These are phyloP conservation scores for Neodon shergylaensis DNA, from an alignment of 2,113 vertebrate genomes.

Conservation along the genomic window DNA sequence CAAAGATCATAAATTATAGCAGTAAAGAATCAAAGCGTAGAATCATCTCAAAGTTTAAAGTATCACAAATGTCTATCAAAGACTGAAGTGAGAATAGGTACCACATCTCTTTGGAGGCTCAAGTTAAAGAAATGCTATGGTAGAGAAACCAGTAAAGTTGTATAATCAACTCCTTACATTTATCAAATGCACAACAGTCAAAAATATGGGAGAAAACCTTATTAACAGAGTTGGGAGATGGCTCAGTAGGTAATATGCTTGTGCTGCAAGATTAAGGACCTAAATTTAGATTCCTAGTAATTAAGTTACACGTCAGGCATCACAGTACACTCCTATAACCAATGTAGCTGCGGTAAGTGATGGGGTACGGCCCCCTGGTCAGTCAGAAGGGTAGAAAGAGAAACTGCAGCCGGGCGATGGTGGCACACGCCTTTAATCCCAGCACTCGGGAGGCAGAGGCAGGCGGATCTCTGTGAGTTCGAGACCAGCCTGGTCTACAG, in stretches of 20 bases:
- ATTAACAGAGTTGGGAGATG: background rate
- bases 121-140: background rate
- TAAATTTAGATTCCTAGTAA: background rate
- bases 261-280: background rate
- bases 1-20: conserved; percentile 12
- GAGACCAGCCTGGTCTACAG: too few relatives aligned
- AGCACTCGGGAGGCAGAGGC: too few relatives aligned
- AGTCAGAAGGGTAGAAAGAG: too few relatives aligned
- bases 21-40: conserved; percentile 27
- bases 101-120: background rate
- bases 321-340: too few relatives aligned
- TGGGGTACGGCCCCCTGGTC: too few relatives aligned
- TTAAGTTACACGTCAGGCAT: too few relatives aligned
- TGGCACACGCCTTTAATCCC: too few relatives aligned
- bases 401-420: too few relatives aligned
- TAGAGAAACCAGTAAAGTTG: background rate
- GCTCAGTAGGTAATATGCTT: background rate
- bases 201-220: conserved; percentile 8
- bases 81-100: background rate
- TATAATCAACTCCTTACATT: background rate
- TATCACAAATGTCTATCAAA: background rate
- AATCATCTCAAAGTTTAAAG: conserved; percentile 41
- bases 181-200: background rate
- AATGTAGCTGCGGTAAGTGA: background rate
- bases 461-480: too few relatives aligned